phyloP scores from a whole-genome alignment of 2,113 vertebrate species.

The Malaclemys terrapin region DNA sequence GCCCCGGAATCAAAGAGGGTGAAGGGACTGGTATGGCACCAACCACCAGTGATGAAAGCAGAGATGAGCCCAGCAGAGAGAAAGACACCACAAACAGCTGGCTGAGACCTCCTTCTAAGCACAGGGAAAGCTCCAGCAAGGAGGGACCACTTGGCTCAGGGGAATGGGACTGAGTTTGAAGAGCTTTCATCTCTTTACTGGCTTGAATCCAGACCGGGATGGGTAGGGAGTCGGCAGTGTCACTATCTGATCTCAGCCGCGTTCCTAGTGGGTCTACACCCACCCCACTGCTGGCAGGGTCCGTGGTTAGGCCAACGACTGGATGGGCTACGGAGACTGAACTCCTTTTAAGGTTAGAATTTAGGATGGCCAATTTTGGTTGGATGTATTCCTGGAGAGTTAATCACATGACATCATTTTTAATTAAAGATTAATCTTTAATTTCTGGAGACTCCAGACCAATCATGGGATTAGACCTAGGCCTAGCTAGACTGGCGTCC shows the following conservation, averaged over 20 bases:
- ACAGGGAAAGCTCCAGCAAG: slow-evolving; percentile 23
- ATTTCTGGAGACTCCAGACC: too few relatives aligned
- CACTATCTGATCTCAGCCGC: rapidly evolving
- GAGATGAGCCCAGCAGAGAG: slow-evolving; percentile 48
- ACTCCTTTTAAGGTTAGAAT: background rate
- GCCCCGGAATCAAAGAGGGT: slow-evolving; percentile 53
- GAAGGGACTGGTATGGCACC: slow-evolving; percentile 38
- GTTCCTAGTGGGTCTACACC: rapidly evolving
- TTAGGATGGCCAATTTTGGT: too few relatives aligned
- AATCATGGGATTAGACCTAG: background rate
- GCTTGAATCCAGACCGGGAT: background rate
- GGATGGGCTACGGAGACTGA: background rate
- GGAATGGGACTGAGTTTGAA: slow-evolving; percentile 41
- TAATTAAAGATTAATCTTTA: too few relatives aligned
- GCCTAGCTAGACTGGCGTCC: background rate
- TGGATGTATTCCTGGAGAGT: too few relatives aligned
- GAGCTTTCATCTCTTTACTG: slow-evolving; percentile 27
- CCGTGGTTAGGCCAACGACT: rapidly evolving
- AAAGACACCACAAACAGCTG: slow-evolving; percentile 44
- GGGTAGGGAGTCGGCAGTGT: rapidly evolving
- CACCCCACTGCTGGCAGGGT: rapidly evolving
- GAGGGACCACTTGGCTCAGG: background rate
- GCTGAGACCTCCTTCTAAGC: background rate
- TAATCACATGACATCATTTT: too few relatives aligned
- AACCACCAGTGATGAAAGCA: slow-evolving; percentile 29